Conservation (phyloP, 92 coral and sea anemone species). For the Palythoa grandis region DNA sequence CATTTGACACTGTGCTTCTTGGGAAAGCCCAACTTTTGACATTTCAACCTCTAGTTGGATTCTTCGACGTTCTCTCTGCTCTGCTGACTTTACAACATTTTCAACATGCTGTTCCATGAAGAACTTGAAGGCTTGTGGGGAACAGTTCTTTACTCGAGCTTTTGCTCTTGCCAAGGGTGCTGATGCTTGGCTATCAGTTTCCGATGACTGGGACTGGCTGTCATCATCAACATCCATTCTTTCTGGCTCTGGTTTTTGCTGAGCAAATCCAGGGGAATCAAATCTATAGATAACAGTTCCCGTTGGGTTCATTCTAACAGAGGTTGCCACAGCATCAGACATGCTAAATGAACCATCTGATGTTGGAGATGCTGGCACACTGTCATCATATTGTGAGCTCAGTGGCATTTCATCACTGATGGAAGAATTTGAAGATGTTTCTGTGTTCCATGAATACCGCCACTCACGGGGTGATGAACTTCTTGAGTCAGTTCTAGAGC, state of each 20-base stretch:
- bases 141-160: conserved; percentile 69
- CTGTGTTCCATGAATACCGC: conserved; percentile 90
- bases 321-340: conserved; percentile 67
- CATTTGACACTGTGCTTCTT: conserved; percentile 91
- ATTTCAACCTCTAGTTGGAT: conserved; percentile 91
- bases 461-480: conserved; percentile 67
- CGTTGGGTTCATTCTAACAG: conserved; percentile 61
- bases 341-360: conserved; percentile 71
- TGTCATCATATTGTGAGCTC: conserved; percentile 69
- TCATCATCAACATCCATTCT: conserved; percentile 79
- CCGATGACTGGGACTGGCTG: conserved; percentile 53
- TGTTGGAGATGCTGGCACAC: conserved; percentile 86
- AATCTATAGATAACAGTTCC: conserved; percentile 80
- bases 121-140: conserved; percentile 95
- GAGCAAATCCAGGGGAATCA: conserved; percentile 52
- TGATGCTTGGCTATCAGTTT: conserved; percentile 58
- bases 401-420: conserved; percentile 91
- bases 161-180: conserved; percentile 47
- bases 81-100: conserved; percentile 76
- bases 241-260: conserved; percentile 42
- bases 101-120: conserved; percentile 96
- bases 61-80: conserved; percentile 79
- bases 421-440: conserved; percentile 85
- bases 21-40: conserved; percentile 90
- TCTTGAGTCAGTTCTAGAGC: conserved; percentile 44